phyloP scores from a whole-genome alignment of 2,797 vertebrate genomes.

The Fringilla coelebs region DNA sequence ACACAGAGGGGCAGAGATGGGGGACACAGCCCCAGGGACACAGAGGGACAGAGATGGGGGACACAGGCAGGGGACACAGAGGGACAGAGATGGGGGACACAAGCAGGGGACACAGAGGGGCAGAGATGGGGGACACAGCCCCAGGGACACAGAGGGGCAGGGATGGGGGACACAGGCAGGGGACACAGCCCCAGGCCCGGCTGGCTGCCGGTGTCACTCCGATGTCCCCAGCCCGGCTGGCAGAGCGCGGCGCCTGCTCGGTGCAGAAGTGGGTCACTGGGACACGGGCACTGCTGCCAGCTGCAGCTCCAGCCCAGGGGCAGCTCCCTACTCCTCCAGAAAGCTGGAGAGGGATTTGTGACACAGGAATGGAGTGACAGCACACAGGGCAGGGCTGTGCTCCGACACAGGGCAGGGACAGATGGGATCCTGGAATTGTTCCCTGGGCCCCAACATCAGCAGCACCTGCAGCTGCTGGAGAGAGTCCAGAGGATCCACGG shows the following conservation, averaged over 20 bases:
- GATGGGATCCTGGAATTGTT: neutral
- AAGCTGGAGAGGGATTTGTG: neutral
- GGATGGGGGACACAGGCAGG: neutral
- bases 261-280: neutral
- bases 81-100: neutral
- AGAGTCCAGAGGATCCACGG: rapidly evolving
- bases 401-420: neutral
- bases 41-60: neutral
- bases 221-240: neutral
- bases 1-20: neutral
- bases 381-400: neutral
- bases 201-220: neutral
- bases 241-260: neutral
- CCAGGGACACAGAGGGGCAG: neutral
- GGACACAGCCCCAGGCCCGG: neutral
- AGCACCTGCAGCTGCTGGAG: neutral
- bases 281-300: neutral
- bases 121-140: neutral
- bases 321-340: neutral
- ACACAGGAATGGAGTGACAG: neutral
- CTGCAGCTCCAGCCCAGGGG: neutral
- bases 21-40: neutral
- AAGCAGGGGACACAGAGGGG: neutral
- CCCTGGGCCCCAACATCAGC: neutral
- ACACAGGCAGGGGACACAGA: neutral